Conservation (phyloP, 2,113 vertebrate genomes). For the Oreochromis spilurus region DNA sequence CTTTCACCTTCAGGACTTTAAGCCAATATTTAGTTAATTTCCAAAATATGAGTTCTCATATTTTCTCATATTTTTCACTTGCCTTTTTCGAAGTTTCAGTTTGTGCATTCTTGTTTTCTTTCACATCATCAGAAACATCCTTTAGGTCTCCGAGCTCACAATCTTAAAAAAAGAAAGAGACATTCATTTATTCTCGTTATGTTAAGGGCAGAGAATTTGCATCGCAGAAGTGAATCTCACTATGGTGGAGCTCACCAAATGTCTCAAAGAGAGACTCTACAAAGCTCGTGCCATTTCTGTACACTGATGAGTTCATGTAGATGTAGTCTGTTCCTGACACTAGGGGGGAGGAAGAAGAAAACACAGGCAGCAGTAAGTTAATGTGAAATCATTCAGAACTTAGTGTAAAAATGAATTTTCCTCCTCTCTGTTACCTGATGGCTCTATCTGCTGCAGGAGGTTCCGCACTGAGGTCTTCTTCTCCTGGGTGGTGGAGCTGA, state of each 20-base stretch:
- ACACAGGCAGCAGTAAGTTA: background rate
- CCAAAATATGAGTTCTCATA: background rate
- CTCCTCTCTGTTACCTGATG: constrained; percentile 77
- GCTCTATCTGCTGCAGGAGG: constrained; percentile 89
- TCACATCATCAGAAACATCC: constrained; percentile 82
- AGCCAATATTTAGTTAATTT: background rate
- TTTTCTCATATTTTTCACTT: background rate
- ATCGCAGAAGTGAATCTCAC: background rate
- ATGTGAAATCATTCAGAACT: background rate
- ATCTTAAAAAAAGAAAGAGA: constrained; percentile 64
- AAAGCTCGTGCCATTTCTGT: constrained; percentile 94
- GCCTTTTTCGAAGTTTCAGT: constrained; percentile 60
- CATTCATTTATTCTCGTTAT: background rate
- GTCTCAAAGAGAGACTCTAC: constrained; percentile 97
- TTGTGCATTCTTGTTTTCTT: constrained; percentile 62
- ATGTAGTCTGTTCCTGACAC: constrained; percentile 83
- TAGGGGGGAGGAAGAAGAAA: constrained; percentile 41
- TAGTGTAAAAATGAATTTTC: background rate
- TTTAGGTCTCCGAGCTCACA: constrained; percentile 86
- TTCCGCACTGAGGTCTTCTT: constrained; percentile 88
- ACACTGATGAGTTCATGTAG: constrained; percentile 88
- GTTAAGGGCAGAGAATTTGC: background rate
- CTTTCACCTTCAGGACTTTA: background rate
- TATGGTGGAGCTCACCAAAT: constrained; percentile 73
- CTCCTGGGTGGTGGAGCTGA: constrained; percentile 86